Evolutionary conservation across 2,797 vertebrate species (phyloP), one percentile per base, ranked within the genome.

Genomic region (Sphenodon punctatus): DNA sequence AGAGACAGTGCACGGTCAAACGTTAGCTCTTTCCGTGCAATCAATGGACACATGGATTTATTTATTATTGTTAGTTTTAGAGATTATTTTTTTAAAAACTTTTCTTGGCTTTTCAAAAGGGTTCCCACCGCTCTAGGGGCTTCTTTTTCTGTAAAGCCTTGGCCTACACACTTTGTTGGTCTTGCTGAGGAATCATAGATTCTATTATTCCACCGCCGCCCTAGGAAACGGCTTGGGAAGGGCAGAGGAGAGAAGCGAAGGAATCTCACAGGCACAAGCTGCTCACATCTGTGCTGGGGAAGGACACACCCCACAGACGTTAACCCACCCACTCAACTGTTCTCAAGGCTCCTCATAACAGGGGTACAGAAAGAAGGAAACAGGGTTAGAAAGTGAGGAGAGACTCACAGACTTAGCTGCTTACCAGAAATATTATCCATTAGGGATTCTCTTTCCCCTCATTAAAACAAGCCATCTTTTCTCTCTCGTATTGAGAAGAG

Each of bases 361-460:
- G 39, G 68, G 25, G 75, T 55, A 79, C 39, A 81, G 58, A 78
- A 46, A 36, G 83, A 88, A 63, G 59, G 75, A 90, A 88, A 88
- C 25, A 71, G 55, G 88, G 74, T 74, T 77, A 87, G 87, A 88
- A 93, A 91, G 79, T 59, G 78, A 73, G 80, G 23, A 7, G 51
- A 43, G 89, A 80, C n/a, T 4, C 10, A 67, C 36, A 87, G n/a
- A 81, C 23, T 11, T 41, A 39, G 75, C 73, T 59, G 67, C 84
- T 90, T 87, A 88, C 75, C 71, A 80, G 43, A 51, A 84, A 66
- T 27, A 71, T 67, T 56, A 76, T 69, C 78, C 87, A 90, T 63
- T 78, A 78, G 78, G 43, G 59, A 68, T 74, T 43, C 55, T 39
- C 88, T 84, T 16, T 80, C 75, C 75, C 68, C 75, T n/a, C n/a